Conservation (phyloP, 1,140 invertebrate species). For the Aphelinus certus region DNA sequence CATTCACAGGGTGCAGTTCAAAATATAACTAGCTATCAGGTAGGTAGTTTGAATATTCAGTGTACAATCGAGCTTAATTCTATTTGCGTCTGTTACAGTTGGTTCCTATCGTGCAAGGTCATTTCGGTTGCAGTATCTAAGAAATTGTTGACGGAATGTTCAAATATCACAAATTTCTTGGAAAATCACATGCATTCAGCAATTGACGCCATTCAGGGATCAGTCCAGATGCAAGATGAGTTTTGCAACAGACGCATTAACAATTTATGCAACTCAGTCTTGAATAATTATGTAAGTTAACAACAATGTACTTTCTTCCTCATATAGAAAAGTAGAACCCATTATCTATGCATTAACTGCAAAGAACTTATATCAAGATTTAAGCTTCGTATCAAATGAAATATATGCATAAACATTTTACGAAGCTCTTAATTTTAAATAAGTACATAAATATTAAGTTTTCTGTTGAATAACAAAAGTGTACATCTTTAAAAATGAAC, state of each 20-base stretch:
- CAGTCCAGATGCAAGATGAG: conserved; percentile 11
- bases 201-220: conserved; percentile 1
- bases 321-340: not conserved
- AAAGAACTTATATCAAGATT: conserved; percentile 4
- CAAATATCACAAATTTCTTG: not conserved
- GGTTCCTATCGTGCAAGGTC: conserved; percentile 8
- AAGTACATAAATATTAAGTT: conserved; percentile 9
- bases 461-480: too few species aligned
- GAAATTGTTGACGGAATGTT: conserved; percentile 14
- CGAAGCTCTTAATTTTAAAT: conserved; percentile 6
- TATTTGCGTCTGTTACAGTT: conserved; percentile 25
- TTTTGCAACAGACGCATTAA: conserved; percentile 26
- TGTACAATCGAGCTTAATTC: conserved; percentile 13
- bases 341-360: not conserved
- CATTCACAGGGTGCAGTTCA: not conserved
- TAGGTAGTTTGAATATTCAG: conserved; percentile 10
- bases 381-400: not conserved
- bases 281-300: conserved; percentile 23
- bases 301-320: conserved; percentile 21
- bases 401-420: not conserved
- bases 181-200: conserved; percentile 18
- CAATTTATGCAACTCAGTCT: conserved; percentile 32
- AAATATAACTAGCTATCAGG: not conserved
- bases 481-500: too few species aligned
- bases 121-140: conserved; percentile 3